phyloP scores from a whole-genome alignment of 1,140 invertebrate genomes.

The Hermetia illucens region DNA sequence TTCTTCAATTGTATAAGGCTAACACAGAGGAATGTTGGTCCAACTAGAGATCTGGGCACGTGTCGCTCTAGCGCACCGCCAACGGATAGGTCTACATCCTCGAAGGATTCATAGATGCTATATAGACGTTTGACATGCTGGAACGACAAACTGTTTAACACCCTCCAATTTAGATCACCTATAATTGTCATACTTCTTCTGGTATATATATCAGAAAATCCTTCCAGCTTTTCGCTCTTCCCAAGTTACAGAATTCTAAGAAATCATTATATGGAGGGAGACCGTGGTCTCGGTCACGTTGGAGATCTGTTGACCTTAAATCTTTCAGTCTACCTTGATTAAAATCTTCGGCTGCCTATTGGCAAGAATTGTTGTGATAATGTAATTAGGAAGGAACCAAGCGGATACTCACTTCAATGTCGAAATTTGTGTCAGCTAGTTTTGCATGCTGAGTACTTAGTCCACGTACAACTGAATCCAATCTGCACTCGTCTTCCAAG shows the following conservation, averaged over 20 bases:
- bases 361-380: no score
- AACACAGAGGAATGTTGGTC: constrained; percentile 85
- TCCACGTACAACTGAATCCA: constrained; percentile 55
- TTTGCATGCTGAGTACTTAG: constrained; percentile 51
- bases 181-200: constrained; percentile 39
- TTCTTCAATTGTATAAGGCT: constrained; percentile 75
- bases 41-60: constrained; percentile 58
- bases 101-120: constrained; percentile 44
- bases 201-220: constrained; percentile 61
- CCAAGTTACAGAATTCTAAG: constrained; percentile 62
- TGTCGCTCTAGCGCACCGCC: constrained; percentile 67
- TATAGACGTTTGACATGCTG: constrained; percentile 48
- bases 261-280: constrained; percentile 68
- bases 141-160: not conserved
- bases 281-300: constrained; percentile 78
- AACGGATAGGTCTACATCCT: constrained; percentile 80
- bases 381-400: no score
- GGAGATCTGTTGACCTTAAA: constrained; percentile 69
- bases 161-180: no score
- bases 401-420: constrained; percentile 40
- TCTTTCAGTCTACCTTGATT: no score
- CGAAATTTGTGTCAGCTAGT: constrained; percentile 51
- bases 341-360: no score
- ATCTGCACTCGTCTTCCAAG: constrained; percentile 39
- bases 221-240: constrained; percentile 49